Evolutionary conservation across 2,888 invertebrate species (phyloP).

Genomic region (Rhamphomyia laevipes): DNA sequence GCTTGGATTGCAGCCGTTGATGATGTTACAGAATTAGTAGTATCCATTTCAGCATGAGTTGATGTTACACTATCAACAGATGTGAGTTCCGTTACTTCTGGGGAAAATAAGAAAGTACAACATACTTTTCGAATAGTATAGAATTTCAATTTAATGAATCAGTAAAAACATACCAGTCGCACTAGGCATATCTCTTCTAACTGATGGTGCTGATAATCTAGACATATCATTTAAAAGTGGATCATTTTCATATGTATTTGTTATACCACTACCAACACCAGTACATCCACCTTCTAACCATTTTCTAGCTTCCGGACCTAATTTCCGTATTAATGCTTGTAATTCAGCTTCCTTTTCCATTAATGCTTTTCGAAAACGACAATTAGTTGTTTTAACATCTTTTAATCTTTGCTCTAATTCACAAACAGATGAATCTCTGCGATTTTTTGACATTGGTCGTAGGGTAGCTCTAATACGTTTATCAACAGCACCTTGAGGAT

Average conservation of each 20-base stretch:
- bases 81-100: conserved; percentile 61
- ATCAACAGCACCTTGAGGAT: conserved; percentile 72
- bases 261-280: conserved; percentile 21
- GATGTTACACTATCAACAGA: conserved; percentile 60
- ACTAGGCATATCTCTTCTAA: conserved; percentile 36
- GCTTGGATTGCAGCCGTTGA: conserved; percentile 2
- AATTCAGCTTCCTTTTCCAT: conserved; percentile 74
- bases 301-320: conserved; percentile 36
- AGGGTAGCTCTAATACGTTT: conserved; percentile 78
- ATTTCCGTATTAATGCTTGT: conserved; percentile 42
- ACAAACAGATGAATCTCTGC: conserved; percentile 70
- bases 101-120: conserved; percentile 10
- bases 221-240: conserved; percentile 31
- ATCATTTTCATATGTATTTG: conserved; percentile 19
- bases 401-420: conserved; percentile 73
- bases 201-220: conserved; percentile 32
- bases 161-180: conserved; percentile 29
- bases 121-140: conserved; percentile 4
- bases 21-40: conserved; percentile 30
- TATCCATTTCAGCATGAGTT: conserved; percentile 47
- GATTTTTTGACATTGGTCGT: conserved; percentile 67
- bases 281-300: conserved; percentile 36
- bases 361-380: conserved; percentile 68
- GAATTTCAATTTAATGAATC: too few species aligned
- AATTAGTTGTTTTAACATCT: conserved; percentile 74